Evolutionary conservation across 2,113 vertebrate species (phyloP), one percentile per base, ranked within the genome.

Genomic region (Trachemys scripta): DNA sequence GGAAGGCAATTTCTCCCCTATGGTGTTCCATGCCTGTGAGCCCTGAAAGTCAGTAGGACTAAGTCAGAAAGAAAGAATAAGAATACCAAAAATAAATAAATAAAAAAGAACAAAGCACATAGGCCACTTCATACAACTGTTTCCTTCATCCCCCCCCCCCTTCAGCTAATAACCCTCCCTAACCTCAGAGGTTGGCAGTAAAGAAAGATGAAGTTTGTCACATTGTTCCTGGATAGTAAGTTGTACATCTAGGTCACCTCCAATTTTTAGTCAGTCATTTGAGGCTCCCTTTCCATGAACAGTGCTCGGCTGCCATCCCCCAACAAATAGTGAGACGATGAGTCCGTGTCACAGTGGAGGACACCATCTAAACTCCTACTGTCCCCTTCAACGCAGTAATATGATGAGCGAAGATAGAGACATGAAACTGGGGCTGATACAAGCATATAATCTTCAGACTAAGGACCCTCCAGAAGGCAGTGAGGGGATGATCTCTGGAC

Each of bases 201-300:
- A 95, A 95, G 87, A 81, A 97, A 96, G 94, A 97, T 96, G 96
- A 97, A 94, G 94, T 95, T 96, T 94, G 91, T 96, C 94, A 96
- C 93, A 93, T 93, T 96, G 90, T 92, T 97, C 86, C 80, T 4
- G 14, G 91, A 93, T 89, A 56, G 82, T 54, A 86, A 87, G 62
- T 93, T 90, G 87, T 76, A 93, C 86, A 72, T 92, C 56, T 87
- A 94, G 93, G 95, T 95, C 88, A 92, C 92, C 90, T 96, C 92
- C 1, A 35, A 82, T 96, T 94, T 94, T 94, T 88, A 96, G 51
- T 84, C 76, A 96, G 93, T 97, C 94, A 91, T 79, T 96, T 94
- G 94, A 91, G 79, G 82, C 92, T 94, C 87, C 92, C 86, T 96
- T 90, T 96, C 82, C 65, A 87, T 0, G 0, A 94, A 82, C 79